Percentiles rank a stretch among this genome's conserved stretches.
phyloP scores from a whole-genome alignment of 2,113 vertebrate species.

The Tragelaphus buxtoni region DNA sequence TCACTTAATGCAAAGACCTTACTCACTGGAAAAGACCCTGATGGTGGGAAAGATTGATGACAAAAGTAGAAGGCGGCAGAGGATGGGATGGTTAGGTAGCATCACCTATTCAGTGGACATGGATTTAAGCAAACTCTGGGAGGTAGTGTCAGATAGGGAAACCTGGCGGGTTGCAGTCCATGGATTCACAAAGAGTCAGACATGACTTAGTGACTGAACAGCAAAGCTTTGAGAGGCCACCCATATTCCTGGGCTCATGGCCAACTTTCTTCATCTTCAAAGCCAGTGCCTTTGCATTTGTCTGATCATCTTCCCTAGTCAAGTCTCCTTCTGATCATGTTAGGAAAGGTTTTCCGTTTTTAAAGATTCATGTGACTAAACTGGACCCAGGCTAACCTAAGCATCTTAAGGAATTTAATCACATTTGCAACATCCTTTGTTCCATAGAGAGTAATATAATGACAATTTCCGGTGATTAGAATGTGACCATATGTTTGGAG shows the following conservation, averaged over 20 bases:
- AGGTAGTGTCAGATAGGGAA: not conserved
- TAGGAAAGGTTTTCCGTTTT: not conserved
- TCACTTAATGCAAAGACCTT: not conserved
- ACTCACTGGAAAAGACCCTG: not conserved
- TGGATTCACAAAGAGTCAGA: not conserved
- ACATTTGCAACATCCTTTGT: not conserved
- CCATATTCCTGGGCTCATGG: not conserved
- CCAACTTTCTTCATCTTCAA: not conserved
- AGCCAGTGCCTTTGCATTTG: not conserved
- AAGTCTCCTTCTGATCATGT: not conserved
- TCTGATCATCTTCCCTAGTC: not conserved
- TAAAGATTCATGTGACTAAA: not conserved
- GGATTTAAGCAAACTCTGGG: not conserved
- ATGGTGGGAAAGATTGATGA: not conserved
- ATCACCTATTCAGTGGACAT: not conserved
- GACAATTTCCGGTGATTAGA: not conserved
- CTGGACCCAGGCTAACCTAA: not conserved
- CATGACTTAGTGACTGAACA: not conserved
- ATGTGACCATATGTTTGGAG: accelerated
- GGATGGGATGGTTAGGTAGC: not conserved
- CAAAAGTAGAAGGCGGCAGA: not conserved
- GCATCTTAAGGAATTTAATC: not conserved
- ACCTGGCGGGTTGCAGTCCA: not conserved
- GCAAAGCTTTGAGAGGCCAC: not conserved
- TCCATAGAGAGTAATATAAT: not conserved